Evolutionary conservation across 2,888 invertebrate genomes (phyloP).

Genomic region (Cheilosia impressa): DNA sequence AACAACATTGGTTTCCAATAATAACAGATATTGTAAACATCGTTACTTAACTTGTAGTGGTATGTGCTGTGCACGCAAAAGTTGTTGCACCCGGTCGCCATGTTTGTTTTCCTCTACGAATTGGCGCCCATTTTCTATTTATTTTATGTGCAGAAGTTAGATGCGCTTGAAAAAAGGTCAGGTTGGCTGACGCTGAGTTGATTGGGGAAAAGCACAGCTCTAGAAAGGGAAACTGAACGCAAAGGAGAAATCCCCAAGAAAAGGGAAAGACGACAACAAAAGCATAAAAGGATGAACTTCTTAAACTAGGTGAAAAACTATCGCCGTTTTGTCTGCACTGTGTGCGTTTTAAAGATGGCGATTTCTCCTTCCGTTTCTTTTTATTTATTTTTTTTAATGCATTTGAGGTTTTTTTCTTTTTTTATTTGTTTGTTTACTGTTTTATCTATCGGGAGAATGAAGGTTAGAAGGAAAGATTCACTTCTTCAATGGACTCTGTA

Average conservation of each 20-base stretch:
- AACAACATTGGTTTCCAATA: background rate
- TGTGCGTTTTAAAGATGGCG: slow-evolving; percentile 51
- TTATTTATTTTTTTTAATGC: slow-evolving; percentile 13
- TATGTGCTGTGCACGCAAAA: slow-evolving; percentile 59
- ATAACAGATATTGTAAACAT: slow-evolving; percentile 56
- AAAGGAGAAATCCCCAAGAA: slow-evolving; percentile 49
- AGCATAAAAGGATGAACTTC: slow-evolving; percentile 67
- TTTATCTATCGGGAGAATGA: background rate
- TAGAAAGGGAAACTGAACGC: slow-evolving; percentile 70
- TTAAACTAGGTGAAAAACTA: slow-evolving; percentile 74
- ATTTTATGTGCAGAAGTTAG: slow-evolving; percentile 25
- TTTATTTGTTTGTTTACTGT: background rate
- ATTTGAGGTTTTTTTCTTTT: background rate
- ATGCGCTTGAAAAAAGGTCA: slow-evolving; percentile 66
- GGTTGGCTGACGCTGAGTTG: slow-evolving; percentile 29
- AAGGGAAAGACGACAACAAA: slow-evolving; percentile 47
- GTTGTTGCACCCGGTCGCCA: slow-evolving; percentile 70
- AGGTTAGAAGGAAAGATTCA: slow-evolving; percentile 36
- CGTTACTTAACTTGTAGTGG: slow-evolving; percentile 17
- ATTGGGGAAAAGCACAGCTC: slow-evolving; percentile 30
- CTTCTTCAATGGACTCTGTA: slow-evolving; percentile 6
- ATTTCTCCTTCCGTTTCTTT: slow-evolving; percentile 47
- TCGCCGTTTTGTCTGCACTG: slow-evolving; percentile 63
- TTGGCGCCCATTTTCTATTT: slow-evolving; percentile 72
- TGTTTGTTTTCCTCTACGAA: slow-evolving; percentile 62